phyloP scores from a whole-genome alignment of 2,797 vertebrate genomes.

The Hypotaenidia philippensis region DNA sequence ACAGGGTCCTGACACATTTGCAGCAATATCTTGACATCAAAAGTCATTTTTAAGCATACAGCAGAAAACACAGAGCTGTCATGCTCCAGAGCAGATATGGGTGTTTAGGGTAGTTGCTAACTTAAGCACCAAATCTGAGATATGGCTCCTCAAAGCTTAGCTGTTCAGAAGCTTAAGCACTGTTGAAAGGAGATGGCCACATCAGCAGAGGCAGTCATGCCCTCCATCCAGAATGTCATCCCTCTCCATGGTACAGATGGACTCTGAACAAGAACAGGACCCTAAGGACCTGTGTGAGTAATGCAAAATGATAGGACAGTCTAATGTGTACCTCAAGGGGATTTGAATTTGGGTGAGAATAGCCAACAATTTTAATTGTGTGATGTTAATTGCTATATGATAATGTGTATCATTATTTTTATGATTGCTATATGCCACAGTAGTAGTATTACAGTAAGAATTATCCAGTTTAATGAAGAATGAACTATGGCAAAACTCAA shows the following conservation, averaged over 20 bases:
- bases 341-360: too few species aligned
- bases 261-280: not conserved
- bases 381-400: too few species aligned
- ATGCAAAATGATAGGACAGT: too few species aligned
- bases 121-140: not conserved
- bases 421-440: too few species aligned
- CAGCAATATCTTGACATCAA: not conserved
- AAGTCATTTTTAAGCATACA: not conserved
- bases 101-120: not conserved
- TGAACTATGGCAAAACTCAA: too few species aligned
- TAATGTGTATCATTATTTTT: too few species aligned
- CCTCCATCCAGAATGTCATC: not conserved
- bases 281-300: too few species aligned
- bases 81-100: not conserved
- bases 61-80: not conserved
- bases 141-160: fast-evolving
- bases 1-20: not conserved
- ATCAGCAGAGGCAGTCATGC: not conserved
- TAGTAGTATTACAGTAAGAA: too few species aligned
- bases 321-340: too few species aligned
- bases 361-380: too few species aligned
- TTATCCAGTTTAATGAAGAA: too few species aligned
- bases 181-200: not conserved
- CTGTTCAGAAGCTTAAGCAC: not conserved
- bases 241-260: not conserved